Evolutionary conservation across 2,888 invertebrate species (phyloP).

Genomic region (Parnassius apollo): DNA sequence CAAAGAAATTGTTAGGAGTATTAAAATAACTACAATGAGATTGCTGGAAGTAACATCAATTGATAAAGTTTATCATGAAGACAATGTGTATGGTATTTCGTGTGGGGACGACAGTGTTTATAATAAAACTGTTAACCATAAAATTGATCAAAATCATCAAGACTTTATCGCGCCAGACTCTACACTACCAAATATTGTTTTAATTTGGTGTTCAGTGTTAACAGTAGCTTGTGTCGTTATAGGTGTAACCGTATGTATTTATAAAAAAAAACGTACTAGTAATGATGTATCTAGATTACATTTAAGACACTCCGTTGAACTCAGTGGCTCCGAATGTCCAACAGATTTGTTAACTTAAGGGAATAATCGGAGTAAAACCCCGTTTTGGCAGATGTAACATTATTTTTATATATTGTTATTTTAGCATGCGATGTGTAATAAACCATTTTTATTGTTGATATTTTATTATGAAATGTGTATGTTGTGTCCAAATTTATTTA

Average conservation of each 20-base stretch:
- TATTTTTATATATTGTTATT: too few relatives aligned
- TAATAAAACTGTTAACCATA: slow-evolving; percentile 26
- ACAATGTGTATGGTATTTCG: slow-evolving; percentile 68
- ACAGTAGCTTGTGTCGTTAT: slow-evolving; percentile 38
- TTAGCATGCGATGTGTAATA: too few relatives aligned
- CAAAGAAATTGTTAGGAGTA: slow-evolving; percentile 57
- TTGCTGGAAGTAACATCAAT: slow-evolving; percentile 61
- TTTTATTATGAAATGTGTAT: too few relatives aligned
- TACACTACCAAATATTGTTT: slow-evolving; percentile 28
- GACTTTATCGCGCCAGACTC: slow-evolving; percentile 4
- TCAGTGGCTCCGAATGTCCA: slow-evolving; percentile 46
- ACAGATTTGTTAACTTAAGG: slow-evolving; percentile 38
- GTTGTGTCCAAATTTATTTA: too few relatives aligned
- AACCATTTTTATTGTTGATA: too few relatives aligned
- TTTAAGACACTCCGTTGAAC: slow-evolving; percentile 46
- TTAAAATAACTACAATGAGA: slow-evolving; percentile 40
- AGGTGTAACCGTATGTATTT: slow-evolving; percentile 30
- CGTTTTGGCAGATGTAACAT: too few relatives aligned
- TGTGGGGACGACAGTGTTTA: slow-evolving; percentile 50
- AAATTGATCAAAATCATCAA: background rate
- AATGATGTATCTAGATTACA: slow-evolving; percentile 41
- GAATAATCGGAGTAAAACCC: background rate
- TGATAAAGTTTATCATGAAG: slow-evolving; percentile 66
- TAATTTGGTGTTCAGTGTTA: slow-evolving; percentile 42
- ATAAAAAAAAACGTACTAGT: slow-evolving; percentile 25